Percentiles rank a stretch among this genome's conserved stretches.
Evolutionary conservation across 2,888 invertebrate species (phyloP).

Genomic region (Drosophila formosana): DNA sequence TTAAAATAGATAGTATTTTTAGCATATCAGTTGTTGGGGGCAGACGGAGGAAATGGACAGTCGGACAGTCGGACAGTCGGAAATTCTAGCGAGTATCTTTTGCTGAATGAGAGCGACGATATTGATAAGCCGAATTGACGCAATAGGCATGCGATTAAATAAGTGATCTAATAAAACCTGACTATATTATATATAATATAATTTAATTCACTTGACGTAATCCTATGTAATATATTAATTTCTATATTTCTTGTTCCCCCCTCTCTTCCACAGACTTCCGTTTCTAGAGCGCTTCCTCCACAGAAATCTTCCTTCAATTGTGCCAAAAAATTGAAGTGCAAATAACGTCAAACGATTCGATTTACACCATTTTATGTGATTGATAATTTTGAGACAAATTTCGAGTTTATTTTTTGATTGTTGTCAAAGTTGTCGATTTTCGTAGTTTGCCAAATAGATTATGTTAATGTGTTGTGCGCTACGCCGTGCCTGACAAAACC

Average conservation of each 20-base stretch:
- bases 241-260: not conserved
- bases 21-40: not conserved
- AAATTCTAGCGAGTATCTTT: not conserved
- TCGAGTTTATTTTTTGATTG: conserved; percentile 4
- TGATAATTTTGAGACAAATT: conserved; percentile 11
- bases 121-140: conserved; percentile 14
- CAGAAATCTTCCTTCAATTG: conserved; percentile 13
- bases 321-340: conserved; percentile 23
- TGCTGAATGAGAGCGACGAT: not conserved
- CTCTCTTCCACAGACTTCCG: conserved; percentile 11
- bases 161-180: not conserved
- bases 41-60: conserved; percentile 9
- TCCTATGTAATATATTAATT: not conserved
- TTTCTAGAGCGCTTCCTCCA: conserved; percentile 13
- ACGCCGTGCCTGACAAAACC: conserved; percentile 38
- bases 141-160: conserved; percentile 1
- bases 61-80: not conserved
- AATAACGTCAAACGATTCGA: not conserved
- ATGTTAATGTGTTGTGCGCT: conserved; percentile 37
- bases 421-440: conserved; percentile 47
- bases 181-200: not conserved
- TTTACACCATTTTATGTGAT: not conserved
- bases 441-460: conserved; percentile 35
- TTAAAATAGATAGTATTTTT: conserved; percentile 13
- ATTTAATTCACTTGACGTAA: conserved; percentile 2